phyloP scores from a whole-genome alignment of 2,113 vertebrate genomes.

The Xyrauchen texanus region DNA sequence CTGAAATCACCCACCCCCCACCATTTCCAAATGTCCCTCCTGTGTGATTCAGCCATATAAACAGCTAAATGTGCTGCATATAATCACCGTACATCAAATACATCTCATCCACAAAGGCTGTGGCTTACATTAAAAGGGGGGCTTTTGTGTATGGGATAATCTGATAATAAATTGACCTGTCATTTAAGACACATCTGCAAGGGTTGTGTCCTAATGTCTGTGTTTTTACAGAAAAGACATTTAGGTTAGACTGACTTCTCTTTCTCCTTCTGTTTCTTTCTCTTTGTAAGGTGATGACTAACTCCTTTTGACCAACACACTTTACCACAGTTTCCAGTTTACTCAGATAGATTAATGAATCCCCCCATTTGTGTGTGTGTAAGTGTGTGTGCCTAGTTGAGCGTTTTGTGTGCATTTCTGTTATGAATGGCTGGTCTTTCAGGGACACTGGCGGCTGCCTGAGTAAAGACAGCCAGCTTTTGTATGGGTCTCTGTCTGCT shows the following conservation, averaged over 20 bases:
- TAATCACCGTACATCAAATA: conserved; percentile 47
- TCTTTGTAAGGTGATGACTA: conserved; percentile 49
- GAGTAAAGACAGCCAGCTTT: conserved; percentile 89
- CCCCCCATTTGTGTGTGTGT: conserved; percentile 76
- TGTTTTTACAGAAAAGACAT: conserved; percentile 58
- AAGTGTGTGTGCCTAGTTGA: conserved; percentile 34
- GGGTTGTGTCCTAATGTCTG: conserved; percentile 52
- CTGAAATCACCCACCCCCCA: conserved; percentile 47
- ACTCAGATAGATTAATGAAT: conserved; percentile 88
- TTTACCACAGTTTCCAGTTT: conserved; percentile 84
- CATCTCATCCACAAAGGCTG: conserved; percentile 52
- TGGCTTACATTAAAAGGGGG: conserved; percentile 48
- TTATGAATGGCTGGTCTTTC: conserved; percentile 88
- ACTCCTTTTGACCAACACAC: conserved; percentile 86
- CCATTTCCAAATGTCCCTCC: conserved; percentile 47
- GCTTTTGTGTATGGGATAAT: conserved; percentile 61
- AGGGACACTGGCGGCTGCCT: conserved; percentile 79
- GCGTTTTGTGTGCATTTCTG: conserved; percentile 65
- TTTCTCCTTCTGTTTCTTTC: conserved; percentile 23
- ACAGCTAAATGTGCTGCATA: conserved; percentile 56
- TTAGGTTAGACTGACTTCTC: conserved; percentile 35
- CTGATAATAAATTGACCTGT: conserved; percentile 64
- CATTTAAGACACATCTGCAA: conserved; percentile 62
- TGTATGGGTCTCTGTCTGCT: conserved; percentile 90
- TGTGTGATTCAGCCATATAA: conserved; percentile 56